Percentiles rank a stretch among this genome's conserved stretches.
Conservation (phyloP, 1,140 invertebrate genomes). For the Drosophila navojoa region DNA sequence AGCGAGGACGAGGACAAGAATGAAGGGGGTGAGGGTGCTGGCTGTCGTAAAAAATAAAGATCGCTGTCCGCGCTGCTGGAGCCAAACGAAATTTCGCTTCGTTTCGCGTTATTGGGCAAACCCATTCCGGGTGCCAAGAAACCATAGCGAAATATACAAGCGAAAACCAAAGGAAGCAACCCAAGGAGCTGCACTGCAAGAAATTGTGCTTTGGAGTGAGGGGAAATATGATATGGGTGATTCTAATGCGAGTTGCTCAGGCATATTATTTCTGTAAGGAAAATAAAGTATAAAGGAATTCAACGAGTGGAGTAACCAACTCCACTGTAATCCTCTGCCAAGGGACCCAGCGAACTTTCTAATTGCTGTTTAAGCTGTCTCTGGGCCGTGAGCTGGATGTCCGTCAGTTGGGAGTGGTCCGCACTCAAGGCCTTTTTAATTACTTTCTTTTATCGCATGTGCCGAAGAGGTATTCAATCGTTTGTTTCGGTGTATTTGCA, state of each 20-base stretch:
- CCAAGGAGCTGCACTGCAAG: slow-evolving; percentile 54
- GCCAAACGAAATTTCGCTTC: slow-evolving; percentile 64
- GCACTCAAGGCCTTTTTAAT: slow-evolving; percentile 67
- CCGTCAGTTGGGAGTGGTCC: slow-evolving; percentile 25
- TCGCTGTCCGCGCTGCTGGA: slow-evolving; percentile 75
- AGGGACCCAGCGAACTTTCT: background rate
- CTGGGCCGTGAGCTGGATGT: slow-evolving; percentile 32
- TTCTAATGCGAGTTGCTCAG: background rate
- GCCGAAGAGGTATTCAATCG: background rate
- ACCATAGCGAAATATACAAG: slow-evolving; percentile 56
- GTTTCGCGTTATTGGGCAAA: slow-evolving; percentile 73
- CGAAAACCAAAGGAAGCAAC: background rate
- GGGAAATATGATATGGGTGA: background rate
- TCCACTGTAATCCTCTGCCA: background rate
- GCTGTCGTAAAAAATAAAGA: slow-evolving; percentile 74
- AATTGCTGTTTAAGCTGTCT: slow-evolving; percentile 55
- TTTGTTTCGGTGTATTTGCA: slow-evolving; percentile 72
- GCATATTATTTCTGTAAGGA: no score
- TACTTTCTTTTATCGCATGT: slow-evolving; percentile 20
- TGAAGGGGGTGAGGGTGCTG: slow-evolving; percentile 8
- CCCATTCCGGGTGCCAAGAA: slow-evolving; percentile 70
- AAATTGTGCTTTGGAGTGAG: slow-evolving; percentile 17
- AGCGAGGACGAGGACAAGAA: background rate
- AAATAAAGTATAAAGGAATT: no score
- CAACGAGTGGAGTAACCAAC: no score